Conservation (phyloP, 2,797 vertebrate genomes). For the Chaetodon trifasciatus region DNA sequence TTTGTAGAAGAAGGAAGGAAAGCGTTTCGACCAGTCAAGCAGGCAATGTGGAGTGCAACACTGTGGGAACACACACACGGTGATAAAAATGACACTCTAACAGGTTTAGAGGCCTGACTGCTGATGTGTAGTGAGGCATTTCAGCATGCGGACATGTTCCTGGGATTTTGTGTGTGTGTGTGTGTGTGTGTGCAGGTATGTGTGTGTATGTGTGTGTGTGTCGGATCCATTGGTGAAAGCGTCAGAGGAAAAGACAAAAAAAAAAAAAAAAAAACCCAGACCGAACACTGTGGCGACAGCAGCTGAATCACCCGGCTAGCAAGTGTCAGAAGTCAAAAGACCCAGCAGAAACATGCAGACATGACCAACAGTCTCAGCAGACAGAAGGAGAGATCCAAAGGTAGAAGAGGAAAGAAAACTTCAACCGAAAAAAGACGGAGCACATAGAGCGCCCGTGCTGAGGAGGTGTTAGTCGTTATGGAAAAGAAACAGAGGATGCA, state of each 20-base stretch:
- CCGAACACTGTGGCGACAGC: slow-evolving; percentile 36
- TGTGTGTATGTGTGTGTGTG: slow-evolving; percentile 6
- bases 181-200: neutral
- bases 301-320: slow-evolving; percentile 7
- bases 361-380: neutral
- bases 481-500: slow-evolving; percentile 12
- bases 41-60: slow-evolving; percentile 20
- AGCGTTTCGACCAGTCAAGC: slow-evolving; percentile 44
- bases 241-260: slow-evolving; percentile 17
- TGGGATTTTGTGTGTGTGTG: slow-evolving; percentile 19
- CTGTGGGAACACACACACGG: slow-evolving; percentile 34
- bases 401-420: slow-evolving; percentile 13
- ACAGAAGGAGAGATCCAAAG: slow-evolving; percentile 20
- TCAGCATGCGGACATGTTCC: slow-evolving; percentile 28
- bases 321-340: slow-evolving; percentile 36
- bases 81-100: slow-evolving; percentile 14
- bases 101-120: slow-evolving; percentile 28
- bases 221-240: slow-evolving; percentile 33
- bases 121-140: slow-evolving; percentile 37
- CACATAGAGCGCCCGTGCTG: slow-evolving; percentile 4
- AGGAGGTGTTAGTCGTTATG: slow-evolving; percentile 52
- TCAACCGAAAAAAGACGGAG: slow-evolving; percentile 12
- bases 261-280: slow-evolving; percentile 17
- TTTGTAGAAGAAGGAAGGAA: neutral
- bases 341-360: slow-evolving; percentile 59